Evolutionary conservation across 2,113 vertebrate genomes (phyloP).

Genomic region (Chelonoidis abingdonii): DNA sequence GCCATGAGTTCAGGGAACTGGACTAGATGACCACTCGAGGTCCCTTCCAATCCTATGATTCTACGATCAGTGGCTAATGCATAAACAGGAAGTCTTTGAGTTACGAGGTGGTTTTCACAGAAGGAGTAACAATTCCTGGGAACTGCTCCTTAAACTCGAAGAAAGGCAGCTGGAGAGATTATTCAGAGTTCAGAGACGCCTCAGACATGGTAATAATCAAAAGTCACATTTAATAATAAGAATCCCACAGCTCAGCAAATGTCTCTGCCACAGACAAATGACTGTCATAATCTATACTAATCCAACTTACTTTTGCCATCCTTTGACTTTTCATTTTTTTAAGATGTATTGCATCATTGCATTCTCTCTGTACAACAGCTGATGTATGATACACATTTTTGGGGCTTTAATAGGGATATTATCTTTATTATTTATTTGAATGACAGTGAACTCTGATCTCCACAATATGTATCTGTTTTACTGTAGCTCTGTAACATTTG

Average conservation of each 20-base stretch:
- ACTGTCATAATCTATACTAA: not conserved
- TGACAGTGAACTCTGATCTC: not conserved
- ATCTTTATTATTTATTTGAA: not conserved
- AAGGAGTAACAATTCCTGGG: not conserved
- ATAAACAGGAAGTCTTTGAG: not conserved
- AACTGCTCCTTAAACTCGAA: not conserved
- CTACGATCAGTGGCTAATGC: not conserved
- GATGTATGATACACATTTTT: not conserved
- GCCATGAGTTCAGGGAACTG: no score
- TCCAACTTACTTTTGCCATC: not conserved
- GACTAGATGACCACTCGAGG: no score
- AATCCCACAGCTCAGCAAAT: not conserved
- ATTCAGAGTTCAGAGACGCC: not conserved
- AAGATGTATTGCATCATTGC: not conserved
- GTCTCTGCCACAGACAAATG: not conserved
- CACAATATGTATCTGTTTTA: not conserved
- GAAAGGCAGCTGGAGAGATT: not conserved
- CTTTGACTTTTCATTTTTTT: not conserved
- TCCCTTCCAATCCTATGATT: no score
- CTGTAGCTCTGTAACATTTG: not conserved
- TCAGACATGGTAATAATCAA: not conserved
- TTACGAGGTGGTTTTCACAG: not conserved
- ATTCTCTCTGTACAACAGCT: not conserved
- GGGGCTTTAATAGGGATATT: not conserved
- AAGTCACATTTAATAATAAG: conserved; percentile 42